Base-by-base conservation (phyloP, 2,797 vertebrate genomes). In the Thaleichthys pacificus region DNA sequence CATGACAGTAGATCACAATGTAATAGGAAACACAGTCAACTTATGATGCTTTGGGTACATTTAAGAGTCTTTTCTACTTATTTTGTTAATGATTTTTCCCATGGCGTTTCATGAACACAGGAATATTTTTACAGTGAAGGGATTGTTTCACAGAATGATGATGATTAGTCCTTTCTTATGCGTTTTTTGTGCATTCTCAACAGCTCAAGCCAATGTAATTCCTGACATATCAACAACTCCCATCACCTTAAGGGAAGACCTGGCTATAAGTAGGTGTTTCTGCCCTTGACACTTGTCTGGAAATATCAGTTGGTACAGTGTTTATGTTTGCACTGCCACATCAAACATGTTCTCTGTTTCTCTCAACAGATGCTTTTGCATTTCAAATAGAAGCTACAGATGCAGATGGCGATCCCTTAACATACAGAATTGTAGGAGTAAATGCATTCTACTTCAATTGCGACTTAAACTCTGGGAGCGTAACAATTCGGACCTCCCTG, bases 361-460 rank as follows among this genome's bases (percentile, higher is more conserved):
- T 63, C 32, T n/a, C 67, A 32, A 38, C 30, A 99, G 97, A 0
- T 26, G 0, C 0, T 0, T 0, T 0, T 19, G 94, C 90, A 28
- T 98, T 98, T 80, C 80, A 61, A 71, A 84, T 99, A 66, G 0
- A 0, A 0, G 96, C 94, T 26, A 0, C 0, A 47, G 95, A 97
- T 70, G 0, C 0, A 0, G 94, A 96, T 0, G 0, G 1, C 0
- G 88, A 93, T 30, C 0, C 0, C 0, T 70, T 98, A 84, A 87
- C 3, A 0, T 98, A 92, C 42, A 0, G 0, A 5, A 75, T 98
- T 12, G 0, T 0, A 0, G 95, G 86, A 1, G 0, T 0, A 0
- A 4, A 89, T 0, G 28, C 82, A 0, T 22, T 5, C 32, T 93
- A 84, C 80, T 98, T 99, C 71, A 0, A 0, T 0, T 86, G 89